Evolutionary conservation across 2,113 vertebrate species (phyloP), one percentile per base, ranked within the genome.

Genomic region (Coturnix japonica): DNA sequence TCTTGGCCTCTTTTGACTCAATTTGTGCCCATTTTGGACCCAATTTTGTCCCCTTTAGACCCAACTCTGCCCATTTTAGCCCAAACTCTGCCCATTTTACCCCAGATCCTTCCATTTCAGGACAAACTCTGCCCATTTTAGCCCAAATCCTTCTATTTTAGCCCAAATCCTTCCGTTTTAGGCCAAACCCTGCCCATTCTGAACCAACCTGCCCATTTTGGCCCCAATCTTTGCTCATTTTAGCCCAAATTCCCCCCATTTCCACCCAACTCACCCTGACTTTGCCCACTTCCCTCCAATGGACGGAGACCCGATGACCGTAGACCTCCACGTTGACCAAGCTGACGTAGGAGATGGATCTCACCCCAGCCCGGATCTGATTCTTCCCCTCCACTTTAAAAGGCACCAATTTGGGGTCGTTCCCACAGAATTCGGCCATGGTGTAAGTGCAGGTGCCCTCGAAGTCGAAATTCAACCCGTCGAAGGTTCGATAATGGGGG

Each of bases 301-400:
- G 78, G 41, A 99, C 95, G 84, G 97, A 96, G 81, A 99, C 51
- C 13, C 18, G 96, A 66, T 94, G 92, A 2, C 94, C 96, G 0
- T 98, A 98, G 31, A 97, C 87, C 1, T 93, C 47, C 66, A 99
- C 64, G 0, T 91, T 96, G 41, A 97, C 97, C 5, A 97, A 86
- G 30, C 95, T 96, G 63, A 98, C 97, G 0, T 95, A 98, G 81
- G 98, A 98, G 37, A 98, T 96, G 0, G 96, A 72, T 4, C 82
- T 87, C 0, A 95, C 96, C 79, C 88, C 98, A 0, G 97, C 98
- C 1, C 98, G 91, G 77, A 98, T 96, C 56, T 98, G 96, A 0
- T 99, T 99, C 93, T 98, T 98, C 90, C 97, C 98, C 26, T 97
- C 95, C 61, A 99, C 65, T 2, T 94, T 96, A 91, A 99, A 99